Conservation (phyloP, 2,888 invertebrate species). For the Eristalis intricaria region DNA sequence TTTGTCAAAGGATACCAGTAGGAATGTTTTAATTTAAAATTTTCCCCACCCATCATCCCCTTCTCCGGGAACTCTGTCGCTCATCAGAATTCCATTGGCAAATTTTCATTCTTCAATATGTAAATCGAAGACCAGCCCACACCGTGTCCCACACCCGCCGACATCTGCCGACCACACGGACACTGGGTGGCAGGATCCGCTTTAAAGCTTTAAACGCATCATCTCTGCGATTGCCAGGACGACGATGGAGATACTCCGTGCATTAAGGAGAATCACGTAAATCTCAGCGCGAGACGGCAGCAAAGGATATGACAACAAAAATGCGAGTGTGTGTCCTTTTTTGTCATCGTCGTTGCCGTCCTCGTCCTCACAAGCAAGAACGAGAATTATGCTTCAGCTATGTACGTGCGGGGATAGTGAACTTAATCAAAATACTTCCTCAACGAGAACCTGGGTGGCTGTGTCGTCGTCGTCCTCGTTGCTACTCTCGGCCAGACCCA, state of each 20-base stretch:
- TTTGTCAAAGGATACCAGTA: conserved; percentile 67
- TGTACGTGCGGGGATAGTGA: conserved; percentile 66
- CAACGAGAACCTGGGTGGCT: conserved; percentile 21
- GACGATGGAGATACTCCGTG: conserved; percentile 7
- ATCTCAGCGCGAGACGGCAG: conserved; percentile 37
- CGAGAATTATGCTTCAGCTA: conserved; percentile 52
- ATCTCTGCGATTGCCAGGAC: background rate
- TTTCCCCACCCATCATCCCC: background rate
- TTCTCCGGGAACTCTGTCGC: conserved; percentile 36
- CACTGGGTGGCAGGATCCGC: conserved; percentile 2
- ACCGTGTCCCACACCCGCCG: background rate
- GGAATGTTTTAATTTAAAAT: conserved; percentile 70
- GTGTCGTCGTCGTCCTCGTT: background rate
- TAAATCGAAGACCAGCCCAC: conserved; percentile 53
- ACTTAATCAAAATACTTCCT: conserved; percentile 69
- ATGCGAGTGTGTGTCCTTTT: conserved; percentile 50
- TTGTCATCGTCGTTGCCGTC: conserved; percentile 39
- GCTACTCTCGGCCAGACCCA: conserved; percentile 9
- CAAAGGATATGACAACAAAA: conserved; percentile 51
- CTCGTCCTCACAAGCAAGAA: conserved; percentile 9
- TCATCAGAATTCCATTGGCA: conserved; percentile 71
- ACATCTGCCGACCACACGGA: conserved; percentile 23
- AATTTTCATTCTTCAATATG: conserved; percentile 70
- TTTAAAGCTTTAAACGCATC: conserved; percentile 52
- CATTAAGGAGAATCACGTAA: conserved; percentile 62